phyloP scores from a whole-genome alignment of 2,113 vertebrate species.

The Antigone vipio region DNA sequence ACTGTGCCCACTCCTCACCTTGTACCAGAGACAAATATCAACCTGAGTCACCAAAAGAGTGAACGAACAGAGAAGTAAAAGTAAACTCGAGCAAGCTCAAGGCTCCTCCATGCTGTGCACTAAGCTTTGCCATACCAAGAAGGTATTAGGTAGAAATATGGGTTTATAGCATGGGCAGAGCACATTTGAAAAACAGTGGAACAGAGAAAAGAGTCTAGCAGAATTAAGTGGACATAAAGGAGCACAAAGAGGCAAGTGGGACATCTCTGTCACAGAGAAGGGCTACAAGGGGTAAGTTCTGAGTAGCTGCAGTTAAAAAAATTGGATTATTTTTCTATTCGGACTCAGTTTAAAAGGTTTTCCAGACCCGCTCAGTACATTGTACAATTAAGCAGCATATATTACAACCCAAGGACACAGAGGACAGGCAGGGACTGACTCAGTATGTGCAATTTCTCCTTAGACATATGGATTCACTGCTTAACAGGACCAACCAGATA shows the following conservation, averaged over 20 bases:
- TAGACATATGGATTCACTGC: background rate
- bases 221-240: background rate
- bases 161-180: background rate
- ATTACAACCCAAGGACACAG: background rate
- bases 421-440: background rate
- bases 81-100: background rate
- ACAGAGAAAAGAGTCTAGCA: background rate
- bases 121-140: background rate
- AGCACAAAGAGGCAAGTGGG: background rate
- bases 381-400: background rate
- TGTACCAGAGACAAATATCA: slow-evolving; percentile 29
- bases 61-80: background rate
- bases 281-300: background rate
- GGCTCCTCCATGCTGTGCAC: background rate
- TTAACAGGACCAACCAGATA: background rate
- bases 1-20: background rate
- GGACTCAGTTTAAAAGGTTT: background rate
- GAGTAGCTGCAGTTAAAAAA: background rate
- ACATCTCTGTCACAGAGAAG: background rate
- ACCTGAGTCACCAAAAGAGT: background rate
- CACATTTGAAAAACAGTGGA: background rate
- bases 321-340: fast-evolving
- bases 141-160: background rate
- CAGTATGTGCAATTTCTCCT: background rate
- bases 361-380: background rate